Evolutionary conservation across 2,797 vertebrate genomes (phyloP).

Genomic region (Cirrhinus molitorella): DNA sequence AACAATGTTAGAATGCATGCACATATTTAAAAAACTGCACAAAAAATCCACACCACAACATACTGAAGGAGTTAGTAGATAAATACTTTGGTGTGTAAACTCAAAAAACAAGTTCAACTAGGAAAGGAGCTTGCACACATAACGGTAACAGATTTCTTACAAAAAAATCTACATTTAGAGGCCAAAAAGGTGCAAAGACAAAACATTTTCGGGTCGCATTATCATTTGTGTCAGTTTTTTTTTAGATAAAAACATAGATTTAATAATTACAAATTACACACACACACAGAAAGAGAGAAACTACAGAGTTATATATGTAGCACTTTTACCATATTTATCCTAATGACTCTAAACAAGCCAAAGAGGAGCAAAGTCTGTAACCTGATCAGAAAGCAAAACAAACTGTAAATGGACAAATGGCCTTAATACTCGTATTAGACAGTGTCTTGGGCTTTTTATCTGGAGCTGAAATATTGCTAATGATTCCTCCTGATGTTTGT

Average conservation of each 20-base stretch:
- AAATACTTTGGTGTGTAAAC: too few relatives aligned
- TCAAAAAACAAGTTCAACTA: too few relatives aligned
- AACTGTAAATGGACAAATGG: slow-evolving; percentile 39
- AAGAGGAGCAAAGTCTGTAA: slow-evolving; percentile 27
- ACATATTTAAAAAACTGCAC: too few relatives aligned
- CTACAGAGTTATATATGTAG: background rate
- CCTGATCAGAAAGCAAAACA: slow-evolving; percentile 27
- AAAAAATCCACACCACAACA: too few relatives aligned
- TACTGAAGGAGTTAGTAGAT: too few relatives aligned
- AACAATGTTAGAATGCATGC: too few relatives aligned
- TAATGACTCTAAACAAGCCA: background rate
- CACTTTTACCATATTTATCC: background rate
- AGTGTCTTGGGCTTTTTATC: slow-evolving; percentile 39
- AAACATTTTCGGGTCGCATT: too few relatives aligned
- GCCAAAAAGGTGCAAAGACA: too few relatives aligned
- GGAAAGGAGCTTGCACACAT: too few relatives aligned
- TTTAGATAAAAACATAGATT: background rate
- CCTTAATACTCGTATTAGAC: slow-evolving; percentile 24
- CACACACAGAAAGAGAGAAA: too few relatives aligned
- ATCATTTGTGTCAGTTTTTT: background rate
- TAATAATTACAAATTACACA: background rate
- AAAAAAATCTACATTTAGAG: too few relatives aligned
- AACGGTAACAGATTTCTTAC: too few relatives aligned
- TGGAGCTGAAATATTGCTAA: slow-evolving; percentile 41
- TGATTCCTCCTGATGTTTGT: slow-evolving; percentile 53